Base-by-base conservation (phyloP, 92 coral and sea anemone species). In the Heliopora coerulea region DNA sequence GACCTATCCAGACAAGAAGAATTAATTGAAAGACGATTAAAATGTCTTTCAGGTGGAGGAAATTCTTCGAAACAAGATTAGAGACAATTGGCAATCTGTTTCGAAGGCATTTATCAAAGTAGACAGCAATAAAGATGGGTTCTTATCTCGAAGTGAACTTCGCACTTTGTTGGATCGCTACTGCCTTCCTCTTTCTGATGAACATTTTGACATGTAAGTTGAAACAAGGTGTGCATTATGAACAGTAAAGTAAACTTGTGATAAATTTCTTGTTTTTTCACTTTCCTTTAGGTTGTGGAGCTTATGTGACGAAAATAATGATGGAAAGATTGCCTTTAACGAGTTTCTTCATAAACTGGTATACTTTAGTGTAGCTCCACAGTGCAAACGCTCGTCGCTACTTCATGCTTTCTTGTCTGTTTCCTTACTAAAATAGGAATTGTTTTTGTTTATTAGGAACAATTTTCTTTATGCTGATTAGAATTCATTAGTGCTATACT, bases 121-220 rank as follows among this genome's bases (percentile, higher is more conserved):
- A 30, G 96, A 92, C 61, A 83, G 73, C 13, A 83, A 92, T 76
- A 82, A 96, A 80, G 97, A 92, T 83, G 97, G 96, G 8, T 65
- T 86, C 59, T 82, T 92, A 67, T 89, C 96, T 25, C 78, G 83
- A 18, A 80, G 73, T 26, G 96, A 90, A 59, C 85, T 91, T 14
- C 86, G 85, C 29, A 84, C 56, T 19, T 83, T 91, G n/a, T 58
- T 91, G 74, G 96, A 91, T 27, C 89, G 82, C 63, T 91, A 82
- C 78, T 91, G 97, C 76, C 89, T 92, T 17, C 97, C 96, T 12
- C 54, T 92, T 30, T 87, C 97, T n/a, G 97, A 92, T 2, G 97
- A 92, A 15, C 97, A 92, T 72, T 89, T 90, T 72, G 97, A 92
- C 17, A 82, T 92, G 97, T 92, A 74, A 85, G 97, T 76, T 20